Evolutionary conservation across 2,888 invertebrate species (phyloP).

Genomic region (Pristionchus entomophagus): DNA sequence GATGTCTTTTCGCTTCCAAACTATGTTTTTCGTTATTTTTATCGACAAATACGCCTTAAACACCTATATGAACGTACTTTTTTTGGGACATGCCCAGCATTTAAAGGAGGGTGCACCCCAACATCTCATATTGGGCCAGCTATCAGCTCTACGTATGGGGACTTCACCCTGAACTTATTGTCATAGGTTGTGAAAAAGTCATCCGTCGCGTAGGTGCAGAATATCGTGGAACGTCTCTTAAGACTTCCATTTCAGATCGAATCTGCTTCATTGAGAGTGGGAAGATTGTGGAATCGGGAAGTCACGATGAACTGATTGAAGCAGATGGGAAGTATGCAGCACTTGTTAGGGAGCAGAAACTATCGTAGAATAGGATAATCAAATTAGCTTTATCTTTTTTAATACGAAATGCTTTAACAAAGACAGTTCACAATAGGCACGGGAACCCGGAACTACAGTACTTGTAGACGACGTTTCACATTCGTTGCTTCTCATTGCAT

Average conservation of each 20-base stretch:
- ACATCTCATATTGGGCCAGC: no score
- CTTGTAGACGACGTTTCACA: conserved; percentile 24
- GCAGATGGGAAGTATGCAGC: conserved; percentile 54
- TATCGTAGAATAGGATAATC: conserved; percentile 12
- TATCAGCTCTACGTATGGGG: no score
- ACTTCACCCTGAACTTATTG: no score
- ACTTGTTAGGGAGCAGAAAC: conserved; percentile 26
- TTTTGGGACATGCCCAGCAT: no score
- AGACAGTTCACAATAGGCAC: not conserved
- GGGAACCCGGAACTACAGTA: conserved; percentile 10
- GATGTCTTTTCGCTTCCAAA: no score
- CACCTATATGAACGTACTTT: no score
- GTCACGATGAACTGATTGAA: conserved; percentile 68
- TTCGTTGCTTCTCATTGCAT: conserved; percentile 3
- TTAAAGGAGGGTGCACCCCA: no score
- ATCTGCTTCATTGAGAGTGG: conserved; percentile 42
- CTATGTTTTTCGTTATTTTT: no score
- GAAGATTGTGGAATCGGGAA: conserved; percentile 45
- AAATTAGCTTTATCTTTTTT: not conserved
- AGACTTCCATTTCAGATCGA: not conserved
- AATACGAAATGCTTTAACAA: not conserved
- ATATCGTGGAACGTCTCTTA: no score
- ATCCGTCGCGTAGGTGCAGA: no score
- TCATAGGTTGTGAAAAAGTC: no score
- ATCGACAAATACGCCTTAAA: no score